Evolutionary conservation across 2,797 vertebrate species (phyloP), one percentile per base, ranked within the genome.

Genomic region (Manis pentadactyla): DNA sequence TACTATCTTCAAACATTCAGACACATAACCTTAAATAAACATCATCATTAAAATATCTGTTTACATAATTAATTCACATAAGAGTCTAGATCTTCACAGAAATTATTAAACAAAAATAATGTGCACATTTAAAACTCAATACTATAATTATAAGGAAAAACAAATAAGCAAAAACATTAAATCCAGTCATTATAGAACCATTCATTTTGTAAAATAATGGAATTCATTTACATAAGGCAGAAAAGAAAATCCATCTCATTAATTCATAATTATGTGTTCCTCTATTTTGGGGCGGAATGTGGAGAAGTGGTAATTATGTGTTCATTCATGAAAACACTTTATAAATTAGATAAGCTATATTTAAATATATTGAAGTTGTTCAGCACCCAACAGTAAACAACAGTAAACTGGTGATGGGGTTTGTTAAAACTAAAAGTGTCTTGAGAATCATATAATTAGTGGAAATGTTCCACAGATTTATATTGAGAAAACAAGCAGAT

Each of bases 181-280:
- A 75, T 94, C 87, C 61, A 74, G n/a, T 90, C 37, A 75, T 94
- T 79, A 82, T 77, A 78, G 87, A 87, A 37, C 21, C 49, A 89
- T 71, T 73, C 9, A 25, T 92, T 92, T 89, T 86, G 64, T 51
- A 86, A 94, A 92, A 19, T 81, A 87, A 49, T 75, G 34, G 57
- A 61, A 81, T 78, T 85, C 69, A 75, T 81, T 97, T 86, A 89
- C 15, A 49, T 86, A 63, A 55, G 23, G 5, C 81, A 88, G 34
- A 85, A 94, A 95, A 59, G 75, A 71, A 95, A 94, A 88, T 87
- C 4, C 49, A 55, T 64, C 71, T 94, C 17, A 88, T 95, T 96
- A 85, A 85, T 93, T 95, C 49, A 78, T 75, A 94, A 81, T 84
- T 81, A 88, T 19, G 39, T 66, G 59, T 12, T 68, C 7, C 17